Evolutionary conservation across 2,888 invertebrate genomes (phyloP), one percentile per base, ranked within the genome.

Genomic region (Lasioglossum pauxillum): DNA sequence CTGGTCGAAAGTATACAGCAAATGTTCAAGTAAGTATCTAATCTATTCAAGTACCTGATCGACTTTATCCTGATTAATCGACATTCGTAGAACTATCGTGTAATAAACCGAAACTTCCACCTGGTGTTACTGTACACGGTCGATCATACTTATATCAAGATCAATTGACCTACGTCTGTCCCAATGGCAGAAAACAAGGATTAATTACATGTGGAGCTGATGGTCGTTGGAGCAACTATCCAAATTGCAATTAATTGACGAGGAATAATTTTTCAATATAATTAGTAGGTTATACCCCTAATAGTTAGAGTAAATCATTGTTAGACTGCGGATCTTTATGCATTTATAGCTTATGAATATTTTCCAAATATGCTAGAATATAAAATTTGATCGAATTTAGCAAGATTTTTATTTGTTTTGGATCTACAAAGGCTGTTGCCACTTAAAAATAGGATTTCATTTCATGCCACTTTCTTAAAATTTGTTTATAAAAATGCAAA

Each of bases 1-100:
- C 86, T 96, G 96, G 96, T 95, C 96, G 0, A 95, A 94, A 90
- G 92, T 96, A 76, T 93, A 95, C 81, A 96, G 96, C 71, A 95
- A 95, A 93, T 96, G 96, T 91, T 94, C 94, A 71, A 96, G 96
- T 96, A 94, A 94, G 95, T 93, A n/a, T 69, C 44, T 44, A 44
- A 44, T 44, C 14, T 44, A 44, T 44, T 14, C 44, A 44, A 44
- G 44, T 44, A 44, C 4, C 44, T 44, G 3, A 44, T 44, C 19
- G 27, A 60, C 0, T 16, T 16, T 64, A n/a, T 57, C 75, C 49
- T 44, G 27, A 69, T 83, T 71, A 57, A 35, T 80, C 78, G 41
- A 75, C 79, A 75, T 86, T 90, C 91, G 44, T 86, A 96, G 96
- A 94, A 94, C 95, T 96, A 84, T 96, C 96, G 0, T 96, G 96